These are phyloP conservation scores for Sinocyclocheilus grahami DNA, from an alignment of 2,113 vertebrate genomes.

Conservation along the genomic window DNA sequence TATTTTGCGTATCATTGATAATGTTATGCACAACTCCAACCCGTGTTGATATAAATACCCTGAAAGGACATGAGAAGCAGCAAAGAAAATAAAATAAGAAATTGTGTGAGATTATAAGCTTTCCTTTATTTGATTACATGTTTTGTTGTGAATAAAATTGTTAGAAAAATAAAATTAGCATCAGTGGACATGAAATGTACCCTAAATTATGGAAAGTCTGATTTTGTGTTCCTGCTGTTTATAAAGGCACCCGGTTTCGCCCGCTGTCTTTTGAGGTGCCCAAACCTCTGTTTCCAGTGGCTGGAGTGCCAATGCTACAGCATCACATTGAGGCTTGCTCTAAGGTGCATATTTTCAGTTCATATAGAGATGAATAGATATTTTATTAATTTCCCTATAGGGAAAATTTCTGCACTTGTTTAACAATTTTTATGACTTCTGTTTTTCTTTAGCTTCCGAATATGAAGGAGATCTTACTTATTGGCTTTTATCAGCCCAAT, in stretches of 20 bases:
- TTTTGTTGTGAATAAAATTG: not conserved
- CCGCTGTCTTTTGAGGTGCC: conserved; percentile 97
- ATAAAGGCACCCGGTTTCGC: conserved; percentile 87
- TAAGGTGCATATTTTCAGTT: conserved; percentile 74
- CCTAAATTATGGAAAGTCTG: not conserved
- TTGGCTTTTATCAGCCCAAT: conserved; percentile 97
- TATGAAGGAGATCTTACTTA: conserved; percentile 93
- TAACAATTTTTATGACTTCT: not conserved
- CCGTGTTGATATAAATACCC: not conserved
- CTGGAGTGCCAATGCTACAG: conserved; percentile 97
- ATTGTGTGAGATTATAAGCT: not conserved
- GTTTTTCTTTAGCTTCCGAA: conserved; percentile 80
- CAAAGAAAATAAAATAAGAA: not conserved
- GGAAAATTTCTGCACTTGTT: not conserved
- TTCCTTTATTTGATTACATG: not conserved
- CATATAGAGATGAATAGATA: not conserved
- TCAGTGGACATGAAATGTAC: not conserved
- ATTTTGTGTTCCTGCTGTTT: not conserved
- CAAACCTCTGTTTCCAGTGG: conserved; percentile 95
- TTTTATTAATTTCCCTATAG: too few relatives aligned
- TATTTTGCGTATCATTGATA: not conserved
- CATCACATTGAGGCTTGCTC: conserved; percentile 95
- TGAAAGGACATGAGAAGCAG: not conserved
- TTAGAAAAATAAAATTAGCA: not conserved
- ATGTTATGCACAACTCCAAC: too few relatives aligned